Conservation (phyloP, 2,888 invertebrate species). For the Cryptophagus acutangulus region DNA sequence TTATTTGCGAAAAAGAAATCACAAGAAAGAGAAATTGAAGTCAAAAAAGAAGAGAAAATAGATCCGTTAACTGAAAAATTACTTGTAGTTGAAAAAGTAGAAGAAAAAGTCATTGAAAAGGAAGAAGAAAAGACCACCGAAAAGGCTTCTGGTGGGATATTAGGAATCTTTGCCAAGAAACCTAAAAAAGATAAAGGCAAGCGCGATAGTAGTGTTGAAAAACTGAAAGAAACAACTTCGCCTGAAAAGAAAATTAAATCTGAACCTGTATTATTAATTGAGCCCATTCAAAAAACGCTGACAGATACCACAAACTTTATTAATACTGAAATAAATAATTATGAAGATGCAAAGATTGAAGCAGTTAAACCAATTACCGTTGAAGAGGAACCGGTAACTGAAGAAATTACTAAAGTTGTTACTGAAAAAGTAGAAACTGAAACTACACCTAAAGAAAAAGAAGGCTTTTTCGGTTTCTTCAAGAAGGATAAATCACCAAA, state of each 20-base stretch:
- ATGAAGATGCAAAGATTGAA: neutral
- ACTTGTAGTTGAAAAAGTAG: conserved; percentile 6
- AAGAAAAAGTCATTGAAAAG: conserved; percentile 8
- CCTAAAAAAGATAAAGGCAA: conserved; percentile 32
- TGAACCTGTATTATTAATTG: neutral
- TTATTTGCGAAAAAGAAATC: conserved; percentile 35
- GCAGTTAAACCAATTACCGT: neutral
- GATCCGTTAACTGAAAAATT: conserved; percentile 11
- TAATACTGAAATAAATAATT: neutral
- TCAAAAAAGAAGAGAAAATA: conserved; percentile 16
- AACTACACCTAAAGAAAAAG: conserved; percentile 1
- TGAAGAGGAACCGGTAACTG: neutral
- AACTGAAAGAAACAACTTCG: neutral
- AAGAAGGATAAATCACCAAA: too few species aligned
- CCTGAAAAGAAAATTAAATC: neutral
- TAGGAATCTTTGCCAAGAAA: conserved; percentile 34
- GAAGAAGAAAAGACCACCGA: conserved; percentile 16
- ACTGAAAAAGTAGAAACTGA: conserved; percentile 1
- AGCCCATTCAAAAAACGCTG: conserved; percentile 6
- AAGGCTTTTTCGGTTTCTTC: too few species aligned
- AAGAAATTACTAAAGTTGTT: neutral
- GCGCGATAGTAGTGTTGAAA: conserved; percentile 7
- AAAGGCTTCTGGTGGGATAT: conserved; percentile 30
- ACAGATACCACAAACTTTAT: conserved; percentile 20
- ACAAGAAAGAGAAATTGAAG: conserved; percentile 23